phyloP scores from a whole-genome alignment of 2,797 vertebrate species.

The Parauchenoglanis ngamensis region DNA sequence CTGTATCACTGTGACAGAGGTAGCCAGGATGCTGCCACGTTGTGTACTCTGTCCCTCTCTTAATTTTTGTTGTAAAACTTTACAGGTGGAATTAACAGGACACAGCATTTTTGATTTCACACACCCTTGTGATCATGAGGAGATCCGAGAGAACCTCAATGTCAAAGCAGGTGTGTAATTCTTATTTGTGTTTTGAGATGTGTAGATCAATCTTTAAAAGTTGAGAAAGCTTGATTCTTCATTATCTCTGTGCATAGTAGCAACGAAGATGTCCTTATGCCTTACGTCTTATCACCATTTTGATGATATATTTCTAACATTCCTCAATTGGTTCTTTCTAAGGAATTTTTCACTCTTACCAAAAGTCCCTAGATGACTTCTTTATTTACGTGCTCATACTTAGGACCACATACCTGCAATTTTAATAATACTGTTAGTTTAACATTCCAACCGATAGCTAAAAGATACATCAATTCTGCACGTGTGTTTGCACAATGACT shows the following conservation, averaged over 20 bases:
- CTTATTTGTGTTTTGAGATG: not conserved
- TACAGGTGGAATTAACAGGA: conserved; percentile 84
- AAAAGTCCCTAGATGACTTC: not conserved
- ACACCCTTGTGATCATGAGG: conserved; percentile 86
- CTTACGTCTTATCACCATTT: conserved; percentile 27
- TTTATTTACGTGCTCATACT: not conserved
- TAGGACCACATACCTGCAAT: not conserved
- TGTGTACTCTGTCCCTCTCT: not conserved
- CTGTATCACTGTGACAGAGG: not conserved
- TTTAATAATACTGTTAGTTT: not conserved
- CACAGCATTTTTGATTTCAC: conserved; percentile 89
- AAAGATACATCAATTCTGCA: not conserved
- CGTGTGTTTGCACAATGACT: not conserved
- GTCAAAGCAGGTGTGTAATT: conserved; percentile 67
- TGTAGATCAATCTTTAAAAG: not conserved
- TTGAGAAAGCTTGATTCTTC: not conserved
- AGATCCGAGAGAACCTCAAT: conserved; percentile 84
- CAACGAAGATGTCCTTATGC: conserved; percentile 22
- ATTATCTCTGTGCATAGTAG: conserved; percentile 7
- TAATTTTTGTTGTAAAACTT: not conserved
- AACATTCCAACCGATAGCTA: not conserved
- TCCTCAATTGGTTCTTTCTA: not conserved
- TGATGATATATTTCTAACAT: not conserved
- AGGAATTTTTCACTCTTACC: not conserved
- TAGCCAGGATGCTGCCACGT: not conserved